A percentile compares a stretch with the other conserved stretches of the same genome.
phyloP scores from a whole-genome alignment of 2,113 vertebrate genomes.

The Steatornis caripensis region DNA sequence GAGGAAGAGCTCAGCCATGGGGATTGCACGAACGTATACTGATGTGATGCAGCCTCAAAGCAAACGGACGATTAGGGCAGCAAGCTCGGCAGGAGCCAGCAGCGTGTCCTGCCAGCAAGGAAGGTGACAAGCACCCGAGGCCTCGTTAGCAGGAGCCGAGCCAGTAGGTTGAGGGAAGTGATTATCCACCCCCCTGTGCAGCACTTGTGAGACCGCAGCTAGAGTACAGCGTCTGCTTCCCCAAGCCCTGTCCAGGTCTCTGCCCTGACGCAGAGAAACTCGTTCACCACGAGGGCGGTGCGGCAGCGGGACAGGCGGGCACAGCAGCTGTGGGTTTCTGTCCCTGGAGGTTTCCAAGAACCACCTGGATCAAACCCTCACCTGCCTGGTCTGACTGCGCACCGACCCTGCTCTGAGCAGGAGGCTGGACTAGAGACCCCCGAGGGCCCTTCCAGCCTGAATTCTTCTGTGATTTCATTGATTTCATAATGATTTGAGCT shows the following conservation, averaged over 20 bases:
- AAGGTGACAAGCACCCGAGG: background rate
- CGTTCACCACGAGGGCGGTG: background rate
- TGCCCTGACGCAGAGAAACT: background rate
- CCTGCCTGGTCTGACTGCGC: background rate
- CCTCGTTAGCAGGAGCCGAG: background rate
- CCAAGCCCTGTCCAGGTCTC: background rate
- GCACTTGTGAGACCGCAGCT: fast-evolving
- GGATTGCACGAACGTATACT: fast-evolving
- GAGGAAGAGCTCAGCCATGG: background rate
- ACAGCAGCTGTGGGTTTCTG: background rate
- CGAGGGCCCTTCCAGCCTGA: background rate
- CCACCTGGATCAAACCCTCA: background rate
- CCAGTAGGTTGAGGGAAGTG: background rate
- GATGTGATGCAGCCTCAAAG: background rate
- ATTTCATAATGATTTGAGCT: no score
- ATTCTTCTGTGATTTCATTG: fast-evolving
- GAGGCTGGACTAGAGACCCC: background rate
- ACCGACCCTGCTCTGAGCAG: background rate
- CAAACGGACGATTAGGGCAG: background rate
- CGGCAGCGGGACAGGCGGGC: background rate
- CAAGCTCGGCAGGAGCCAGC: background rate
- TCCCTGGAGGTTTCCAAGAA: background rate
- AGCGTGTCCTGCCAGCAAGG: background rate
- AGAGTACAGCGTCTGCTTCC: fast-evolving
- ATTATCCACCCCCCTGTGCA: background rate